Base-by-base conservation (phyloP, 2,797 vertebrate genomes). In the Onychomys arenicola region DNA sequence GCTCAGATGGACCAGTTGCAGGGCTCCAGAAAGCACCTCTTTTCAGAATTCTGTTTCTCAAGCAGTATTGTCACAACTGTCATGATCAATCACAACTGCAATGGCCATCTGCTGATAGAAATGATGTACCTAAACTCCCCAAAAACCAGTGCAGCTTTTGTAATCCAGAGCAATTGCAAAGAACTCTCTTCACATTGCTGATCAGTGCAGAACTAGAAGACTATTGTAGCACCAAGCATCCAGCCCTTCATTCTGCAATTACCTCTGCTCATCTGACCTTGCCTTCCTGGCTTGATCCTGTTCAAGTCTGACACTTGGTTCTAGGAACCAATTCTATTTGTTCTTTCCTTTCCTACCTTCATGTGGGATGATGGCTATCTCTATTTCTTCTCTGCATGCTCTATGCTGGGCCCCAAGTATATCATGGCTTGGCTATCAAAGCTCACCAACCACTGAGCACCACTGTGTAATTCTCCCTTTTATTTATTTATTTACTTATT, bases 91-190 rank as follows among this genome's bases (percentile, higher is more conserved):
- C 71, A 91, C 2, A 12, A n/a, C 46, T 52, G n/a, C 34, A 32
- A 14, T 69, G 63, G n/a, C 71, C 77, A 6, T 32, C 84, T 29
- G 6, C 25, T 32, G 25, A 80, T 23, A 34, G 80, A 32, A 75
- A 40, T 0, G 0, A n/a, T 16, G 9, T 2, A n/a, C 69, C 40
- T 10, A 23, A 57, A 80, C 5, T 23, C 49, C n/a, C 43, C 1
- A 6, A 89, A 84, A 75, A 81, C 25, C 69, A 81, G 55, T 40
- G 2, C 19, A 46, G 14, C 40, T 65, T 71, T 57, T 63, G 17
- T 49, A 23, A 5, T 43, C 40, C 16, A 43, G 19, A 75, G 25
- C n/a, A 75, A 57, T 55, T 59, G 37, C n/a, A 40, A 43, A 75
- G 52, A 59, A 49, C 17, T 32, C n/a, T 87, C 49, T 52, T 37